Base-by-base conservation (phyloP, 2,113 vertebrate genomes). In the Pachyramphus minor region DNA sequence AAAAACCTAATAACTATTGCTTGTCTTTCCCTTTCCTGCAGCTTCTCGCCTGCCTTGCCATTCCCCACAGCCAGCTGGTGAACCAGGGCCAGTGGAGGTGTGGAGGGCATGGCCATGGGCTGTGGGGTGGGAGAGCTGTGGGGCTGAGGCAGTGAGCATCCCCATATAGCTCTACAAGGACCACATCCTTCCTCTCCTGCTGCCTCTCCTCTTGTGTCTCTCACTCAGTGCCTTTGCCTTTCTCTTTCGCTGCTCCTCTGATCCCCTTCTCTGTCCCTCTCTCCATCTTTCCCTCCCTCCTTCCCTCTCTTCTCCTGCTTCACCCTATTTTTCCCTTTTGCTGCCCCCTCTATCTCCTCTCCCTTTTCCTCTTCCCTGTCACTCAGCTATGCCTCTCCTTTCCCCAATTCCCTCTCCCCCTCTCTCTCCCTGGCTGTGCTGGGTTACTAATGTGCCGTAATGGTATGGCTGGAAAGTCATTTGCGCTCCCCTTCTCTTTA, bases 401-500 rank as follows among this genome's bases (percentile, higher is more conserved):
- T 94, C 56, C 62, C 55, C 73, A 66, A 33, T 77, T 53, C 58
- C 12, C 22, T 91, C 83, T 94, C 76, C 90, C 50, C 19, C 64
- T 69, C 75, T 90, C 64, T 24, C 89, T 87, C 81, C 52, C 79
- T 76, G 56, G 84, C 87, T 95, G 84, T 3, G 1, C 84, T 27
- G 24, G 95, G 87, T 93, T 96, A 96, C 96, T 98, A 98, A 98
- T 98, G 96, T 95, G 96, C 94, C 81, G 95, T 98, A 98, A 98
- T 97, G 96, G 96, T 90, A 88, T 78, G 75, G 95, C 96, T 97
- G 88, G 91, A 97, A 97, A 98, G 94, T 96, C 97, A 95, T 97
- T 98, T 97, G 95, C 50, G 82, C 96, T 97, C 96, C 96, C 96
- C 75, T 92, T 91, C 72, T 89, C 95, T 96, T 90, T 95, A 96